phyloP scores from a whole-genome alignment of 2,888 invertebrate genomes.

The Oxystoma pomonae region DNA sequence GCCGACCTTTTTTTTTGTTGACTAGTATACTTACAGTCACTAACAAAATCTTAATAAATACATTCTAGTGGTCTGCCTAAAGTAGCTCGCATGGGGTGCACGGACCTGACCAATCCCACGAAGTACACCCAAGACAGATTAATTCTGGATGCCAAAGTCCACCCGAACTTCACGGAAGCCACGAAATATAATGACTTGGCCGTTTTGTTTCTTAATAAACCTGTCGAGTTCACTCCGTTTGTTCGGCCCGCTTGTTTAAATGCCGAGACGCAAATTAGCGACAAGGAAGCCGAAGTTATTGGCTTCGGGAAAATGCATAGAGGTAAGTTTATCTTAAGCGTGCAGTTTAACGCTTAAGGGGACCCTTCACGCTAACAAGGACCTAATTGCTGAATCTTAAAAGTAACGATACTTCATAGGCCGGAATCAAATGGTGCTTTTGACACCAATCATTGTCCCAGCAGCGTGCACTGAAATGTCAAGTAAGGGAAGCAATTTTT shows the following conservation, averaged over 20 bases:
- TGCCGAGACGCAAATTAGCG: not conserved
- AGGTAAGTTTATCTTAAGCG: too few relatives aligned
- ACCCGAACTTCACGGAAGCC: not conserved
- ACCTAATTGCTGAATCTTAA: too few relatives aligned
- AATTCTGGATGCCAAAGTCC: not conserved
- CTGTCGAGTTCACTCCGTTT: not conserved
- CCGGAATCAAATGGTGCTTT: too few relatives aligned
- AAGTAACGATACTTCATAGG: too few relatives aligned
- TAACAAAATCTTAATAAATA: not conserved
- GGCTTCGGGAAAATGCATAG: not conserved
- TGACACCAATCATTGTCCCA: too few relatives aligned
- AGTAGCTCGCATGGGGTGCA: not conserved
- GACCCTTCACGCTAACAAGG: too few relatives aligned
- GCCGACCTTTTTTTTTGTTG: too few relatives aligned
- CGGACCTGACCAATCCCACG: not conserved
- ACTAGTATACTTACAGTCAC: not conserved
- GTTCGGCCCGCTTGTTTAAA: not conserved
- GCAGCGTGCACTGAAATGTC: too few relatives aligned
- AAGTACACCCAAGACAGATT: not conserved
- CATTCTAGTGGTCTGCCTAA: not conserved
- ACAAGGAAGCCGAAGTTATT: not conserved
- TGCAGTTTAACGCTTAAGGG: too few relatives aligned
- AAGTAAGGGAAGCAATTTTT: too few relatives aligned
- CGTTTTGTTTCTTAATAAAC: not conserved
- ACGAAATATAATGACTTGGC: not conserved